Evolutionary conservation across 2,113 vertebrate genomes (phyloP).

Genomic region (Petaurus breviceps): DNA sequence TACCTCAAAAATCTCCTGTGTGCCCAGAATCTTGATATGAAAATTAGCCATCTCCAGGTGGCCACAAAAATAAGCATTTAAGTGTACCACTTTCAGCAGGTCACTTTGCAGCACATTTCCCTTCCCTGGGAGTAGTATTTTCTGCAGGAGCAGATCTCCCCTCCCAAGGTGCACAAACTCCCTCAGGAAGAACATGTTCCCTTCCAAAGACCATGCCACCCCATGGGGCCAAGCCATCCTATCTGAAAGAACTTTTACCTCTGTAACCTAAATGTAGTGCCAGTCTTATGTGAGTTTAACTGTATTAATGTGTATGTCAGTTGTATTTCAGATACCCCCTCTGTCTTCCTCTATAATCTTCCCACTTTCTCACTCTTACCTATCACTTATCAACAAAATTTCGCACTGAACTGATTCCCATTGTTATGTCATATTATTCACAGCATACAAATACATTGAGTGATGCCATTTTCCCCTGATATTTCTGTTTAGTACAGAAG

Average conservation of each 20-base stretch:
- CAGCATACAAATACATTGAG: too few species aligned
- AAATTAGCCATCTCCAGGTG: neutral
- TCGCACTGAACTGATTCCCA: neutral
- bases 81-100: neutral
- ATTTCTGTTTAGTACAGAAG: too few species aligned
- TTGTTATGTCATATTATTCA: neutral
- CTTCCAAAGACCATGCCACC: neutral
- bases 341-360: neutral
- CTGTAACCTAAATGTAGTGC: neutral
- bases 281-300: neutral
- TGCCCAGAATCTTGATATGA: neutral
- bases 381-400: neutral
- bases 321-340: neutral
- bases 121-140: neutral
- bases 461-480: too few species aligned
- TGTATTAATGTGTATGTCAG: neutral
- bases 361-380: neutral
- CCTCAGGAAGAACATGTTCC: neutral
- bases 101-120: neutral
- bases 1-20: neutral
- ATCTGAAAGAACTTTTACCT: neutral
- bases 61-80: neutral
- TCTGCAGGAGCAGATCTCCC: neutral
- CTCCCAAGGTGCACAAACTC: neutral
- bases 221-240: neutral